phyloP scores from a whole-genome alignment of 2,888 invertebrate species.

The Drosophila peninsularis region DNA sequence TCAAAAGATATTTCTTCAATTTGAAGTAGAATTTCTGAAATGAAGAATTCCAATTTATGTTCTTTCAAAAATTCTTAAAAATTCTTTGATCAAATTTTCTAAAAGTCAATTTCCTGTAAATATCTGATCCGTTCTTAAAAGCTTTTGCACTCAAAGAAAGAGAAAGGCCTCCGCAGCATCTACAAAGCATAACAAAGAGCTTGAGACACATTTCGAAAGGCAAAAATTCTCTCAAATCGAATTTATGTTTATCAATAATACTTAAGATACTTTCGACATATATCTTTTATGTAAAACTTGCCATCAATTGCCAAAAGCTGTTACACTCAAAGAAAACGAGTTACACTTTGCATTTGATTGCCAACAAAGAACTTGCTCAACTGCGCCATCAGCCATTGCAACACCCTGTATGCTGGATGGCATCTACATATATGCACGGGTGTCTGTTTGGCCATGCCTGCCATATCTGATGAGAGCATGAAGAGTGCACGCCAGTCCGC shows the following conservation, averaged over 20 bases:
- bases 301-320: neutral
- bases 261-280: neutral
- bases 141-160: neutral
- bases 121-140: neutral
- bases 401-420: conserved; percentile 59
- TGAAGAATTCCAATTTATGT: neutral
- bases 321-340: neutral
- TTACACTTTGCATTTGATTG: neutral
- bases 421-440: conserved; percentile 5
- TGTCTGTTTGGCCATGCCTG: conserved; percentile 47
- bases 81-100: neutral
- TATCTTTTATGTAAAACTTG: neutral
- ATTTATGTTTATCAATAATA: neutral
- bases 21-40: too few species aligned
- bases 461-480: conserved; percentile 79
- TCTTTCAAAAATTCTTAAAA: neutral
- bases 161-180: too few species aligned
- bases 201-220: neutral
- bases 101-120: neutral
- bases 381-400: conserved; percentile 3
- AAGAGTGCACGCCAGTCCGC: too few species aligned
- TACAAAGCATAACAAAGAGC: neutral
- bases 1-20: neutral
- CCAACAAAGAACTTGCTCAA: neutral
- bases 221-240: neutral